These are phyloP conservation scores for Chitala chitala DNA, from an alignment of 2,113 vertebrate genomes.

Conservation along the genomic window DNA sequence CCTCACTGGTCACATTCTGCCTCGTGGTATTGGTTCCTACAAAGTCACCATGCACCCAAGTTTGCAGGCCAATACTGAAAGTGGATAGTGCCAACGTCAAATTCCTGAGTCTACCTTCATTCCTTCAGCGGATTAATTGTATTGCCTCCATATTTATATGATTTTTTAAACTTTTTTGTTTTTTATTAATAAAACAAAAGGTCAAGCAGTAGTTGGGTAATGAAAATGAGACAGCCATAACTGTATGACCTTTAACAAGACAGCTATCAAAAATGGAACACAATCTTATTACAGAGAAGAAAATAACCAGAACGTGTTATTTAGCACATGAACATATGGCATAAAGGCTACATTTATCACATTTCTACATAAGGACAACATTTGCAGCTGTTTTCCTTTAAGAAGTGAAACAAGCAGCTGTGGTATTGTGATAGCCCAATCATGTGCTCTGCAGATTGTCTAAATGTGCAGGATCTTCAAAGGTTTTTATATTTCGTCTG, in stretches of 20 bases:
- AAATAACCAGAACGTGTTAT: not conserved
- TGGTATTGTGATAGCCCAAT: too few species aligned
- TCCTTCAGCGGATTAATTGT: not conserved
- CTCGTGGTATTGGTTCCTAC: too few species aligned
- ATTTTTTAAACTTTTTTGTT: not conserved
- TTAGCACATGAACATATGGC: not conserved
- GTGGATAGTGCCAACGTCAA: too few species aligned
- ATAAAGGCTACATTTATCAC: slow-evolving; percentile 3
- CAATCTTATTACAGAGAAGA: not conserved
- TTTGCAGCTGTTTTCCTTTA: not conserved
- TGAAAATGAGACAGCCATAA: not conserved
- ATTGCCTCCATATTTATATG: not conserved
- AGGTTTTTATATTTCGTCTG: too few species aligned
- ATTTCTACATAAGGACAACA: not conserved
- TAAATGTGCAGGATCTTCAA: too few species aligned
- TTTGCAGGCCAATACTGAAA: too few species aligned
- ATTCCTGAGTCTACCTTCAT: not conserved
- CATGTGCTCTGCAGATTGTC: too few species aligned
- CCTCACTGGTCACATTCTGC: too few species aligned
- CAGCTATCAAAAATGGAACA: not conserved
- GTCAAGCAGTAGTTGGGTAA: not conserved
- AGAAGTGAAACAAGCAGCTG: not conserved
- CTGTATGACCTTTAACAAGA: slow-evolving; percentile 6
- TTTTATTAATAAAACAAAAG: slow-evolving; percentile 1
- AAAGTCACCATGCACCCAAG: too few species aligned